Percentiles rank a stretch among this genome's conserved stretches.
Conservation (phyloP, 92 coral and sea anemone species). For the Palythoa caribaeorum region DNA sequence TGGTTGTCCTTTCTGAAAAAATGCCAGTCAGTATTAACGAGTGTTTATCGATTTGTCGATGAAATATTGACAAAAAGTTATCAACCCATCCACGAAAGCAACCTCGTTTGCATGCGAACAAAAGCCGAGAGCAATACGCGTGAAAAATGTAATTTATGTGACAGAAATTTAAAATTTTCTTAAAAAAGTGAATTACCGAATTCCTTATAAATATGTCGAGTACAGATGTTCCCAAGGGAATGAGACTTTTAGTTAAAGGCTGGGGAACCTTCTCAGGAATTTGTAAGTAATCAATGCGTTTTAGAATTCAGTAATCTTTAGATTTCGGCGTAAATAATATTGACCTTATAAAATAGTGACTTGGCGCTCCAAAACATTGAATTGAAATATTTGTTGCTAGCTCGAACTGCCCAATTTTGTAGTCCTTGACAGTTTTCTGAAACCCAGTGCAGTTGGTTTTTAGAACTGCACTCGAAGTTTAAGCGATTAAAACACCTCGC, state of each 20-base stretch:
- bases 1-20: slow-evolving; percentile 7
- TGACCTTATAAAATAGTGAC: no score
- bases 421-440: no score
- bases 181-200: not conserved
- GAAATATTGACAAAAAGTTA: slow-evolving; percentile 1
- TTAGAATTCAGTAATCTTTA: not conserved
- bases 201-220: slow-evolving; percentile 26
- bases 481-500: no score
- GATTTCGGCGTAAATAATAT: not conserved
- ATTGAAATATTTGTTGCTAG: no score
- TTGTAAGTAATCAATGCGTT: slow-evolving; percentile 67
- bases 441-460: no score
- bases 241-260: slow-evolving; percentile 86
- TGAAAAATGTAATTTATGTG: not conserved
- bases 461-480: no score
- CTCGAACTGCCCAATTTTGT: no score
- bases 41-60: slow-evolving; percentile 31
- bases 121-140: not conserved
- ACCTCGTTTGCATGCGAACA: slow-evolving; percentile 30
- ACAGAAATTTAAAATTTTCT: not conserved
- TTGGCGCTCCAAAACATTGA: no score
- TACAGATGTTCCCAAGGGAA: slow-evolving; percentile 80
- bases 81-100: not conserved
- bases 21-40: slow-evolving; percentile 44
- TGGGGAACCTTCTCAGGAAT: slow-evolving; percentile 98